Percentiles rank a stretch among this genome's conserved stretches.
Conservation (phyloP, 1,140 invertebrate genomes). For the Neodiprion virginianus region DNA sequence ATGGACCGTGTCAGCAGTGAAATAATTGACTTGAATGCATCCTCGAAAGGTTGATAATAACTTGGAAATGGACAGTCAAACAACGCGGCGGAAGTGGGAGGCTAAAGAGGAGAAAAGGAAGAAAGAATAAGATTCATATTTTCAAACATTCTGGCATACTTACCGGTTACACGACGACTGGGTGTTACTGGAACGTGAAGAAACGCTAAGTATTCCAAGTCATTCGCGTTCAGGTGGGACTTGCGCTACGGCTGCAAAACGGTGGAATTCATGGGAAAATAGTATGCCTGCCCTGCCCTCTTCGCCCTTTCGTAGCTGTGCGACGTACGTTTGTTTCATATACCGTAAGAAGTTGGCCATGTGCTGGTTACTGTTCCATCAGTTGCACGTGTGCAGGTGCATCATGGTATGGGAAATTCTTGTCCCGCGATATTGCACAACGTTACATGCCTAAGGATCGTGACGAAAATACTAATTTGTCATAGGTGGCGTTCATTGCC, state of each 20-base stretch:
- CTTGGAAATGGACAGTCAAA: too few relatives aligned
- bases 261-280: neutral
- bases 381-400: neutral
- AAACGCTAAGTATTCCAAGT: neutral
- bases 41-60: too few relatives aligned
- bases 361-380: too few relatives aligned
- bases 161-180: neutral
- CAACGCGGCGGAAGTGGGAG: too few relatives aligned
- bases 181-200: neutral
- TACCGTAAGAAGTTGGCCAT: neutral
- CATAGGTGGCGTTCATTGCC: too few relatives aligned
- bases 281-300: conserved; percentile 2
- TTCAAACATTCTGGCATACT: too few relatives aligned
- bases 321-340: neutral
- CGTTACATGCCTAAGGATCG: neutral
- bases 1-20: too few relatives aligned
- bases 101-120: too few relatives aligned
- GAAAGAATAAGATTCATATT: too few relatives aligned
- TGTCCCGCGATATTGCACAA: neutral
- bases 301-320: neutral
- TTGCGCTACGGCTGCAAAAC: neutral
- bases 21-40: too few relatives aligned
- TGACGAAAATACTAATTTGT: neutral
- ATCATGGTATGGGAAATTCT: neutral
- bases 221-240: neutral